Evolutionary conservation across 2,113 vertebrate genomes (phyloP).

Genomic region (Chlorocebus sabaeus): DNA sequence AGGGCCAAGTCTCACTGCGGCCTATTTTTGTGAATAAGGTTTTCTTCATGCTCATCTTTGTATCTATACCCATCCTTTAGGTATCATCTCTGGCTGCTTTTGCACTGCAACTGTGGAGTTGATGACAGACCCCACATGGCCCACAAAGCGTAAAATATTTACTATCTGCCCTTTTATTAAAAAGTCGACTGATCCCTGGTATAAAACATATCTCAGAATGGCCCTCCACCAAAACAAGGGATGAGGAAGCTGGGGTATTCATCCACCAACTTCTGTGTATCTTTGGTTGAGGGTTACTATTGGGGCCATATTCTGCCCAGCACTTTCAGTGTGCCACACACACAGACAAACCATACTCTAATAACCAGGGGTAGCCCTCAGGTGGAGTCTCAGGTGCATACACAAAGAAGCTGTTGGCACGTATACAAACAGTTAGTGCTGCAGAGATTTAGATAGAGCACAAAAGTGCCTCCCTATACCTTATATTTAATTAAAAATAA

Average conservation of each 20-base stretch:
- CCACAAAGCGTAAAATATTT: not conserved
- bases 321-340: not conserved
- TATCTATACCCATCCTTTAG: not conserved
- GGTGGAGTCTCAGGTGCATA: not conserved
- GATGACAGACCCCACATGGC: not conserved
- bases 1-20: not conserved
- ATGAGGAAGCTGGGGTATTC: not conserved
- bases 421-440: not conserved
- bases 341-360: not conserved
- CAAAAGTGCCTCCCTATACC: not conserved
- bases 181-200: not conserved
- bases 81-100: not conserved
- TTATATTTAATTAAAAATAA: not conserved
- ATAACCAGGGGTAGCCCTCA: not conserved
- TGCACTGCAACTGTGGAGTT: too few relatives aligned
- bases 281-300: not conserved
- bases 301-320: too few relatives aligned
- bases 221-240: not conserved
- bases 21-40: not conserved
- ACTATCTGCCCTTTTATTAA: not conserved
- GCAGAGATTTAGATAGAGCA: not conserved
- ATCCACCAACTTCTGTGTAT: not conserved
- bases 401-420: not conserved
- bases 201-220: not conserved
- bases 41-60: not conserved